Conservation (phyloP, 2,888 invertebrate genomes). For the Pandemis heparana region DNA sequence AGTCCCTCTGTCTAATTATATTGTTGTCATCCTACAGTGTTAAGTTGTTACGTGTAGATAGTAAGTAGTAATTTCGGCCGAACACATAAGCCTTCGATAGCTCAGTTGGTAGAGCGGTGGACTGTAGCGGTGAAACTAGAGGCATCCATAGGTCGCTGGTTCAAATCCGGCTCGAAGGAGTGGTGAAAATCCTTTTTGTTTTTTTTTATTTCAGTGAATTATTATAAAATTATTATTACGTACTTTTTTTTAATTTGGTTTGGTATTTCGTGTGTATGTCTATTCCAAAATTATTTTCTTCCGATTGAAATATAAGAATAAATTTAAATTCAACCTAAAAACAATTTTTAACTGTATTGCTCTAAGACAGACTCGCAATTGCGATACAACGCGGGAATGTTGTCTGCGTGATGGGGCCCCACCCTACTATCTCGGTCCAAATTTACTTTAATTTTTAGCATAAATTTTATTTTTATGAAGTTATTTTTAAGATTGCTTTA, state of each 20-base stretch:
- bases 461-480: too few species aligned
- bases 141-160: slow-evolving; percentile 86
- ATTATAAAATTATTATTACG: too few species aligned
- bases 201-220: slow-evolving; percentile 11
- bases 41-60: slow-evolving; percentile 24
- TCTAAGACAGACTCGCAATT: too few species aligned
- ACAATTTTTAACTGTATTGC: too few species aligned
- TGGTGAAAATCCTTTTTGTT: slow-evolving; percentile 33
- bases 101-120: slow-evolving; percentile 87
- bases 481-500: too few species aligned
- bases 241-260: background rate
- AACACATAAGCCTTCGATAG: slow-evolving; percentile 76
- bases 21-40: slow-evolving; percentile 13
- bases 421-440: too few species aligned
- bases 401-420: too few species aligned
- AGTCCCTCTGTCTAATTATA: background rate
- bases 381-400: too few species aligned
- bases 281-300: too few species aligned
- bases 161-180: slow-evolving; percentile 87
- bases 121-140: slow-evolving; percentile 73
- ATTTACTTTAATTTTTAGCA: background rate
- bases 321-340: too few species aligned
- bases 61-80: slow-evolving; percentile 49
- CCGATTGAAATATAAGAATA: too few species aligned
- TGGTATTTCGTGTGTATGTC: too few species aligned